Percentiles rank a stretch among this genome's conserved stretches.
Evolutionary conservation across 2,888 invertebrate species (phyloP).

Genomic region (Pollenia angustigena): DNA sequence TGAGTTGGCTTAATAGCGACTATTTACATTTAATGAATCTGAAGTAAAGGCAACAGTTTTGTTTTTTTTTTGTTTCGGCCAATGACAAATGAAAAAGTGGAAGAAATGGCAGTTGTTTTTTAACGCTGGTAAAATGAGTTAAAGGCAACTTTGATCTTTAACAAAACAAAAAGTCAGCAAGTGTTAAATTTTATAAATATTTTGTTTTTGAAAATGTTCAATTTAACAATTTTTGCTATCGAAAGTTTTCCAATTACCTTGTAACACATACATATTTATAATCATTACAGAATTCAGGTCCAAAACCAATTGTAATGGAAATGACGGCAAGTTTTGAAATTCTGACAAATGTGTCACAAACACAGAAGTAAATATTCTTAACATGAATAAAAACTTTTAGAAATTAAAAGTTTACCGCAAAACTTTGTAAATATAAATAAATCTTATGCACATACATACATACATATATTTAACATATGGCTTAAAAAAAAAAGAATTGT

Average conservation of each 20-base stretch:
- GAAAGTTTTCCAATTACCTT: not conserved
- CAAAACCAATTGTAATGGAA: conserved; percentile 48
- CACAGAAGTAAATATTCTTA: conserved; percentile 20
- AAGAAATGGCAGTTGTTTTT: no score
- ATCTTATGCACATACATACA: not conserved
- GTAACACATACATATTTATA: not conserved
- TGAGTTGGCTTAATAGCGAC: no score
- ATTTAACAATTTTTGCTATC: no score
- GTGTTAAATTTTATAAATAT: no score
- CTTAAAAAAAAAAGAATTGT: not conserved
- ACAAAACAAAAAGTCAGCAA: no score
- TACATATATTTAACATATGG: not conserved
- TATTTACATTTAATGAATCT: no score
- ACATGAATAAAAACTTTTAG: conserved; percentile 15
- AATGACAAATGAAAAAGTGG: no score
- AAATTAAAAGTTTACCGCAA: conserved; percentile 63
- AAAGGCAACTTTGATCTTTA: no score
- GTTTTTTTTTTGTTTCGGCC: no score
- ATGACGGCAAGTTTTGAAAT: conserved; percentile 61
- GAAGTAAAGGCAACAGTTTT: no score
- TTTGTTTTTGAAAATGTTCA: no score
- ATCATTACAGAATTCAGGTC: not conserved
- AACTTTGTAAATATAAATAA: conserved; percentile 49
- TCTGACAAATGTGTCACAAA: conserved; percentile 48
- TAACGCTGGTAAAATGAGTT: no score